These are phyloP conservation scores for Drosophila chauvacae DNA, from an alignment of 1,140 invertebrate genomes.

Conservation along the genomic window DNA sequence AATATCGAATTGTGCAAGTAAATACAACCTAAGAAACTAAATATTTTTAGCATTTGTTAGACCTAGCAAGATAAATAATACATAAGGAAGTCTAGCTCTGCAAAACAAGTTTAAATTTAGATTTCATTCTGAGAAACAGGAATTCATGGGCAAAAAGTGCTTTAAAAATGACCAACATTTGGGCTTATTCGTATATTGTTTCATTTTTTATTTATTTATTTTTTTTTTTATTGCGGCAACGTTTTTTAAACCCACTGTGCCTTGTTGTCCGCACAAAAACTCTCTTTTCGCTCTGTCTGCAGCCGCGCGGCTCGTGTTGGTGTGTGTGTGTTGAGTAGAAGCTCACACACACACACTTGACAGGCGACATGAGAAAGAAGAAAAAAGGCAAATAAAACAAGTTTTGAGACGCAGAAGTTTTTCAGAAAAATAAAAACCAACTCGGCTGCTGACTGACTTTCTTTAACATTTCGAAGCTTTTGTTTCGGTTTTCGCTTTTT, in stretches of 20 bases:
- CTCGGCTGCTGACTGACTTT: conserved; percentile 64
- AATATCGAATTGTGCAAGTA: not conserved
- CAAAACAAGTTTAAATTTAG: not conserved
- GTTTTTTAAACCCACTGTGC: conserved; percentile 27
- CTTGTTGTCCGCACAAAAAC: conserved; percentile 42
- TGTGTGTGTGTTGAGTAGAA: conserved; percentile 60
- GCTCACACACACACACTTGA: conserved; percentile 37
- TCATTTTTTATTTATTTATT: not conserved
- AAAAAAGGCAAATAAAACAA: conserved; percentile 65
- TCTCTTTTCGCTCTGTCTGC: conserved; percentile 30
- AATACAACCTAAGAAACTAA: too few species aligned
- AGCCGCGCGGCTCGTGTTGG: conserved; percentile 20
- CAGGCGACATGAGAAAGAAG: conserved; percentile 30
- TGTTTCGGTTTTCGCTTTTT: conserved; percentile 66
- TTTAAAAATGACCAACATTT: not conserved
- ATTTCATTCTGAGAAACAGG: not conserved
- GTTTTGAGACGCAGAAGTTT: conserved; percentile 78
- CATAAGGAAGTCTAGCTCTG: not conserved
- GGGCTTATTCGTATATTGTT: not conserved
- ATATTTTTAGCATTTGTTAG: not conserved
- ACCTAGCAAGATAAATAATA: not conserved
- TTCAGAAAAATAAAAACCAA: conserved; percentile 57
- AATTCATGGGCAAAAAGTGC: not conserved
- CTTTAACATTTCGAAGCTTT: conserved; percentile 69
- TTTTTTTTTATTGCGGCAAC: not conserved